Evolutionary conservation across 2,113 vertebrate species (phyloP).

Genomic region (Varanus salvator): DNA sequence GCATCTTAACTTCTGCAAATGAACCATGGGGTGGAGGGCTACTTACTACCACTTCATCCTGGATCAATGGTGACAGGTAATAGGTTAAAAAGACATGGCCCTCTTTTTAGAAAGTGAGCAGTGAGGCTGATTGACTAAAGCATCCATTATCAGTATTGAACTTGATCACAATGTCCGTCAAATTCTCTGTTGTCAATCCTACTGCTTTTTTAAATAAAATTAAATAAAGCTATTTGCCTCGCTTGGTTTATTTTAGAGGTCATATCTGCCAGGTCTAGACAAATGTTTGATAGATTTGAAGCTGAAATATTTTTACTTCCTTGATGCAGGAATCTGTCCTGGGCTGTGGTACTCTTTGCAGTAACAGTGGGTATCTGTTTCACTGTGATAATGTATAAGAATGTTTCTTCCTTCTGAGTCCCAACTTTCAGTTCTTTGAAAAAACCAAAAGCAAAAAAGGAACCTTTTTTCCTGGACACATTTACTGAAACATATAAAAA

Average conservation of each 20-base stretch:
- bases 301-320: conserved; percentile 3
- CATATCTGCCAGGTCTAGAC: neutral
- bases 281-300: neutral
- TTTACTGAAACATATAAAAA: neutral
- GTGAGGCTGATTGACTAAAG: neutral
- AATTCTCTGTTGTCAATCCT: neutral
- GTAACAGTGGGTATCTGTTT: neutral
- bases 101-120: neutral
- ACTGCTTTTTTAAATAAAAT: conserved; percentile 12
- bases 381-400: neutral
- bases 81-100: neutral
- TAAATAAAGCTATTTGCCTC: neutral
- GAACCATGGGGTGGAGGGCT: neutral
- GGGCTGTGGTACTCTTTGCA: neutral
- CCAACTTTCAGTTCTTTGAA: neutral
- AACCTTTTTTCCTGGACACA: too few relatives aligned
- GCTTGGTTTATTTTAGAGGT: neutral
- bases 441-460: too few relatives aligned
- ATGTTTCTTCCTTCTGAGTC: neutral
- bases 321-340: neutral
- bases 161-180: neutral
- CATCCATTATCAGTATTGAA: conserved; percentile 25
- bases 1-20: conserved; percentile 1
- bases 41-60: neutral
- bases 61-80: neutral